Conservation (phyloP, 2,888 invertebrate species). For the Microctonus aethiopoides region DNA sequence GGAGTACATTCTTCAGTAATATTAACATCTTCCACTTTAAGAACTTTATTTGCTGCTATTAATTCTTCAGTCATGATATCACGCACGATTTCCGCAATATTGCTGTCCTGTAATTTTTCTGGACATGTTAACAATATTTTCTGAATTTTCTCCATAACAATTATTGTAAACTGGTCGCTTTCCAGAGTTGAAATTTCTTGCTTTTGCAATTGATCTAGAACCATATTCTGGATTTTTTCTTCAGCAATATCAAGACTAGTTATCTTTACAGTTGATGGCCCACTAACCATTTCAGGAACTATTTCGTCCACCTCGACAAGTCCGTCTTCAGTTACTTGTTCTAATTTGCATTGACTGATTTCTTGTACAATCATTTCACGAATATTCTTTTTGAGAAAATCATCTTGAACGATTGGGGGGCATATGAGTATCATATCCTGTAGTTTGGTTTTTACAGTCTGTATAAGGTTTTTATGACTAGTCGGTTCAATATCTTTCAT, state of each 20-base stretch:
- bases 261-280: not conserved
- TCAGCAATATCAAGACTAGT: not conserved
- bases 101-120: conserved; percentile 20
- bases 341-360: not conserved
- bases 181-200: not conserved
- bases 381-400: conserved; percentile 33
- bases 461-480: conserved; percentile 14
- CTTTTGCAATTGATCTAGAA: conserved; percentile 30
- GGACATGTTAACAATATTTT: not conserved
- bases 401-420: conserved; percentile 36
- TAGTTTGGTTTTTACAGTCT: conserved; percentile 35
- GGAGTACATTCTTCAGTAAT: not conserved
- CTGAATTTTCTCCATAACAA: not conserved
- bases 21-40: conserved; percentile 19
- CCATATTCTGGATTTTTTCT: conserved; percentile 25
- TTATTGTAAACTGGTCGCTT: conserved; percentile 6
- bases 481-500: conserved; percentile 4
- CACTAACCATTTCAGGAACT: conserved; percentile 6
- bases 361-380: conserved; percentile 21
- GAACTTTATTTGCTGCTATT: conserved; percentile 9
- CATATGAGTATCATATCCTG: conserved; percentile 45
- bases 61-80: conserved; percentile 16
- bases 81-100: conserved; percentile 28
- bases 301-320: not conserved
- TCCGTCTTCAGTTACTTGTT: not conserved